Base-by-base conservation (phyloP, 2,888 invertebrate genomes). In the Phymatocera aterrima region DNA sequence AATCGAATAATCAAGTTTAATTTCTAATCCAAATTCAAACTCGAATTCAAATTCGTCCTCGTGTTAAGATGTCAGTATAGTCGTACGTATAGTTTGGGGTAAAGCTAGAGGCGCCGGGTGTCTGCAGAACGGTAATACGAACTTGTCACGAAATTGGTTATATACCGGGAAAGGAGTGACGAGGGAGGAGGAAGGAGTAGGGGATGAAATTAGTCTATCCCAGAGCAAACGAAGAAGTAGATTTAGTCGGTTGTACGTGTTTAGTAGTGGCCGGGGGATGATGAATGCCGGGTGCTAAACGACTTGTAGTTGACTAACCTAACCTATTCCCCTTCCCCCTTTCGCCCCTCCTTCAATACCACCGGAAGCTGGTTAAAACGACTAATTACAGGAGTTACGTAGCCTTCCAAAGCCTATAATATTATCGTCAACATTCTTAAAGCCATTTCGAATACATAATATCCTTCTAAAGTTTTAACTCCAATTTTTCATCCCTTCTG, bases 351-450 rank as follows among this genome's bases (percentile, higher is more conserved):
- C n/a, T n/a, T n/a, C n/a, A 70, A 70, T 70, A 70, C 40, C 31
- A 24, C 8, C 70, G 70, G 70, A 70, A 70, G 70, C 70, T 48
- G 28, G 70, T 70, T 70, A 31, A 70, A 48, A 70, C 70, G 70
- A 70, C 70, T 70, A 70, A 70, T 70, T 70, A 70, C 48, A 31
- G 28, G 70, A 70, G 70, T 70, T 70, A 31, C 70, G 70, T 51
- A 31, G 70, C 48, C 31, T 48, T 10, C 70, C 18, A 51, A 48
- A n/a, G 31, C 48, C 70, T 48, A 28, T 48, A 46, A 28, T 70
- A 48, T 24, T 31, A 70, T 48, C 46, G 48, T 70, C 70, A 70
- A 70, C 70, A 70, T 48, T 48, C 70, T 12, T 8, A 48, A 70
- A 70, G 46, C 70, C 31, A 28, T 31, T 48, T 18, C 31, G 18